Evolutionary conservation across 2,113 vertebrate species (phyloP).

Genomic region (Anguilla japonica): DNA sequence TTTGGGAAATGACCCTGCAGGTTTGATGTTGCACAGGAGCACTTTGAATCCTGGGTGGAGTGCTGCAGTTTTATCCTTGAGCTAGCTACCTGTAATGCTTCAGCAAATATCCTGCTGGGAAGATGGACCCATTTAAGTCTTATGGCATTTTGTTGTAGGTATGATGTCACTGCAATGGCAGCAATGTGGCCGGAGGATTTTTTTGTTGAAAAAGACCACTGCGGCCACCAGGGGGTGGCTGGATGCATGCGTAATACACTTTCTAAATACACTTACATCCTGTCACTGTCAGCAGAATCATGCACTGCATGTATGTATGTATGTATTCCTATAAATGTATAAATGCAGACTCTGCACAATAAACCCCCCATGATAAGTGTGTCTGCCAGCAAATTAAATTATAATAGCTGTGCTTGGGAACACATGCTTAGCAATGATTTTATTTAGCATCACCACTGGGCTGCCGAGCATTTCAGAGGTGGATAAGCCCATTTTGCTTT

Average conservation of each 20-base stretch:
- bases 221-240: background rate
- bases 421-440: slow-evolving; percentile 4
- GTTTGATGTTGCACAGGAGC: background rate
- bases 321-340: background rate
- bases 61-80: background rate
- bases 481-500: background rate
- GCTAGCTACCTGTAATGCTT: background rate
- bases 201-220: background rate
- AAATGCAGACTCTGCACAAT: background rate
- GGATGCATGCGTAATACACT: background rate
- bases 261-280: background rate
- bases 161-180: background rate
- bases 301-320: background rate
- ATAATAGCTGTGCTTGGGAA: background rate
- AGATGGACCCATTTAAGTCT: background rate
- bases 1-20: background rate
- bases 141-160: too few species aligned
- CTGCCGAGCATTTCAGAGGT: background rate
- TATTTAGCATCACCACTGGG: background rate
- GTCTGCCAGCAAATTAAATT: background rate
- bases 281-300: background rate
- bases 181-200: too few species aligned
- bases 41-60: background rate
- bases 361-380: background rate
- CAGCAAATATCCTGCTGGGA: background rate